Evolutionary conservation across 2,113 vertebrate genomes (phyloP).

Genomic region (Pelodiscus sinensis): DNA sequence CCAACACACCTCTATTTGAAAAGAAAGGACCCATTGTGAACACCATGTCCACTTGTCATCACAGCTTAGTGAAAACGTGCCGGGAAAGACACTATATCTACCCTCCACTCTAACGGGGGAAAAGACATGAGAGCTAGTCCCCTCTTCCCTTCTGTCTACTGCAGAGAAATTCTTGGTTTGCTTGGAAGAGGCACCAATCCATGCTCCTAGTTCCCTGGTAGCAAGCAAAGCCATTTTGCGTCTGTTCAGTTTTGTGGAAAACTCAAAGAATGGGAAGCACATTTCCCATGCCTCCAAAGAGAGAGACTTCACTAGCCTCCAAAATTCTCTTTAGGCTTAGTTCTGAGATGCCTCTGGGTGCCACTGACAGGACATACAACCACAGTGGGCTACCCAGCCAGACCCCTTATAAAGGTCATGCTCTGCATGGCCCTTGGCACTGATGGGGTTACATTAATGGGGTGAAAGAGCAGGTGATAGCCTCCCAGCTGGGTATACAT

Average conservation of each 20-base stretch:
- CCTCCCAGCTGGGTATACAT: background rate
- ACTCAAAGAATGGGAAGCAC: background rate
- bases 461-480: background rate
- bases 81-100: background rate
- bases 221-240: background rate
- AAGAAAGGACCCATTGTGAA: slow-evolving; percentile 56
- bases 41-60: background rate
- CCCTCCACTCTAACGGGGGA: background rate
- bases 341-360: no score
- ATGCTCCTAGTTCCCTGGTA: background rate
- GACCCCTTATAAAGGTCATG: background rate
- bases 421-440: background rate
- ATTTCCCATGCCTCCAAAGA: background rate
- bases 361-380: background rate
- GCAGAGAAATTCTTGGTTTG: background rate
- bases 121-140: background rate
- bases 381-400: background rate
- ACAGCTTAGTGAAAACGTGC: background rate
- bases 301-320: background rate
- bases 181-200: background rate
- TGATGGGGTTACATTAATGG: background rate
- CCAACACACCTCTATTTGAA: slow-evolving; percentile 45
- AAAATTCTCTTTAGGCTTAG: background rate
- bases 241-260: slow-evolving; percentile 7
- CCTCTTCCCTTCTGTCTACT: background rate